Evolutionary conservation across 2,888 invertebrate species (phyloP).

Genomic region (Acronicta psi): DNA sequence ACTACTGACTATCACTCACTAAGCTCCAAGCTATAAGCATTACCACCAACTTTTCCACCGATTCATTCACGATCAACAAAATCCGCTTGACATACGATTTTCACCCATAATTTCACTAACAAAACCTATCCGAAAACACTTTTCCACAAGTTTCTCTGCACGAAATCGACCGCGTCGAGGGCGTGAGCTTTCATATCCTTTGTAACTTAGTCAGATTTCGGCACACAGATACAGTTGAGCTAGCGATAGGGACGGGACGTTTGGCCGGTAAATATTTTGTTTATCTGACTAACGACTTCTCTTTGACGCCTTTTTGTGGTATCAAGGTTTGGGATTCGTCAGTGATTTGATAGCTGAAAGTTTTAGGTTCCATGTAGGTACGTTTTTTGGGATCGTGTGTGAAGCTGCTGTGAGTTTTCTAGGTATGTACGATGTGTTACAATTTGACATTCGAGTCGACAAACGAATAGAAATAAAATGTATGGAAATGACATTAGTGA

Average conservation of each 20-base stretch:
- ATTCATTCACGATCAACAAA: slow-evolving; percentile 4
- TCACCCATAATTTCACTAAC: slow-evolving; percentile 31
- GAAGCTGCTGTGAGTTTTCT: too few relatives aligned
- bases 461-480: too few relatives aligned
- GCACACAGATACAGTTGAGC: slow-evolving; percentile 43
- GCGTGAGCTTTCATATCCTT: slow-evolving; percentile 50
- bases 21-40: too few relatives aligned
- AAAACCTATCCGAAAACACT: slow-evolving; percentile 35
- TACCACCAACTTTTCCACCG: neutral
- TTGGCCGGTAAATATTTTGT: slow-evolving; percentile 40
- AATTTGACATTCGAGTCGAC: too few relatives aligned
- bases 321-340: slow-evolving; percentile 19
- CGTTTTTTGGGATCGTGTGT: neutral
- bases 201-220: slow-evolving; percentile 54
- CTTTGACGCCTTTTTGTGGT: slow-evolving; percentile 23
- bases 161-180: slow-evolving; percentile 47
- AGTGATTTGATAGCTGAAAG: neutral
- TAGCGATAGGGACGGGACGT: slow-evolving; percentile 17
- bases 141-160: slow-evolving; percentile 45
- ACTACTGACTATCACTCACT: too few relatives aligned
- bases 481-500: too few relatives aligned
- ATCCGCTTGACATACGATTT: neutral
- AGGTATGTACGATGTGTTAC: too few relatives aligned
- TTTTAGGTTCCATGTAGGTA: neutral
- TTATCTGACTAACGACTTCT: slow-evolving; percentile 34